Percentiles rank a stretch among this genome's conserved stretches.
phyloP scores from a whole-genome alignment of 2,113 vertebrate genomes.

The Eptatretus burgeri region DNA sequence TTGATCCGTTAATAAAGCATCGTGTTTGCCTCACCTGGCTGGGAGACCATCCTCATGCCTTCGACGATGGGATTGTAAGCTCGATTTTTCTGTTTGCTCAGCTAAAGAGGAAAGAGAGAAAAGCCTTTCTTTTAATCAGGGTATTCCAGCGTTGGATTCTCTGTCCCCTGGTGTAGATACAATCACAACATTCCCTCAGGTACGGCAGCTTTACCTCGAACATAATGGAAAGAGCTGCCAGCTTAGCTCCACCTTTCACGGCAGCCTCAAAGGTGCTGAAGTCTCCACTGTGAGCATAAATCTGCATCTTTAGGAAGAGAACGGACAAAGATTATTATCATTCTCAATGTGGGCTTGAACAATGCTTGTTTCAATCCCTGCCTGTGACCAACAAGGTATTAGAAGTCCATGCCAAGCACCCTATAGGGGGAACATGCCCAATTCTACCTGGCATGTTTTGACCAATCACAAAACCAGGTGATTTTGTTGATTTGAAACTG shows the following conservation, averaged over 20 bases:
- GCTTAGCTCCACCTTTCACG: constrained; percentile 2
- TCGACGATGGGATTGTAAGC: not conserved
- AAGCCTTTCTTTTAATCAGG: not conserved
- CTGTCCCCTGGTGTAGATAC: too few relatives aligned
- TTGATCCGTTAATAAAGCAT: too few relatives aligned
- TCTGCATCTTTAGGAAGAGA: not conserved
- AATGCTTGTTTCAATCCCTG: too few relatives aligned
- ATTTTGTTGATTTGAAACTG: too few relatives aligned
- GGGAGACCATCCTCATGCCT: not conserved
- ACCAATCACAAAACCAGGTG: too few relatives aligned
- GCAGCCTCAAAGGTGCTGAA: constrained; percentile 1
- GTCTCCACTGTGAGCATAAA: constrained; percentile 1
- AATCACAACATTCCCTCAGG: not conserved
- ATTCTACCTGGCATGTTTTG: too few relatives aligned
- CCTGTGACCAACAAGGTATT: too few relatives aligned
- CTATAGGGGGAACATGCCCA: too few relatives aligned
- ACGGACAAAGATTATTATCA: not conserved
- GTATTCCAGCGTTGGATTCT: too few relatives aligned
- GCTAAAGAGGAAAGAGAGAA: constrained; percentile 4
- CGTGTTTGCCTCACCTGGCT: not conserved
- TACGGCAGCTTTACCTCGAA: not conserved
- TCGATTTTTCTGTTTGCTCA: not conserved
- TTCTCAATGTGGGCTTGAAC: too few relatives aligned
- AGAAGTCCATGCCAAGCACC: too few relatives aligned
- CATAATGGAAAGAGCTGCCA: constrained; percentile 6